phyloP scores from a whole-genome alignment of 2,113 vertebrate species.

The Percina caprodes region DNA sequence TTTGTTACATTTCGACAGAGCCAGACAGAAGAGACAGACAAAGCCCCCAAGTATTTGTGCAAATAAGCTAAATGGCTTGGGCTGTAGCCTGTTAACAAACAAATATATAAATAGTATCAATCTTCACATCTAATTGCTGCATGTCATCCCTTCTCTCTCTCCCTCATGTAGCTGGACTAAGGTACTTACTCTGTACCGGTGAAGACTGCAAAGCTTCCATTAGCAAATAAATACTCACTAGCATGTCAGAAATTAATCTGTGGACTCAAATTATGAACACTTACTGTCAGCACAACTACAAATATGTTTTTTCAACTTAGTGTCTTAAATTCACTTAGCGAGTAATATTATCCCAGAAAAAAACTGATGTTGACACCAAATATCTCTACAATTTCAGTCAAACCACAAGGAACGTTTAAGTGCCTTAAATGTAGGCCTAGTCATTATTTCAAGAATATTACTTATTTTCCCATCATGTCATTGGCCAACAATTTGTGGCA shows the following conservation, averaged over 20 bases:
- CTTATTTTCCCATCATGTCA: neutral
- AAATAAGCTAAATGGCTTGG: neutral
- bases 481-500: neutral
- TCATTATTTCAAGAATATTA: neutral
- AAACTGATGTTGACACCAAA: conserved; percentile 2
- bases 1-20: neutral
- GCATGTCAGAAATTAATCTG: neutral
- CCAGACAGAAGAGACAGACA: neutral
- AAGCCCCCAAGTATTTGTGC: neutral
- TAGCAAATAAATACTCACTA: neutral
- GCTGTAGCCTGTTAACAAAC: neutral
- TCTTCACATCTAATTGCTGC: neutral
- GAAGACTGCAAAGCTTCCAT: neutral
- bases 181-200: neutral
- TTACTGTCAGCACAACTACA: conserved; percentile 3
- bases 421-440: neutral
- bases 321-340: neutral
- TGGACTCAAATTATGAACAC: conserved; percentile 6
- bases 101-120: neutral
- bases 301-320: conserved; percentile 25
- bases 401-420: neutral
- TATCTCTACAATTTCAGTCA: neutral
- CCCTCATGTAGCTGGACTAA: neutral
- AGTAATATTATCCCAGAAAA: neutral
- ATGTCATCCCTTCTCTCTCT: neutral